Evolutionary conservation across 2,113 vertebrate species (phyloP).

Genomic region (Cebidichthys violaceus): DNA sequence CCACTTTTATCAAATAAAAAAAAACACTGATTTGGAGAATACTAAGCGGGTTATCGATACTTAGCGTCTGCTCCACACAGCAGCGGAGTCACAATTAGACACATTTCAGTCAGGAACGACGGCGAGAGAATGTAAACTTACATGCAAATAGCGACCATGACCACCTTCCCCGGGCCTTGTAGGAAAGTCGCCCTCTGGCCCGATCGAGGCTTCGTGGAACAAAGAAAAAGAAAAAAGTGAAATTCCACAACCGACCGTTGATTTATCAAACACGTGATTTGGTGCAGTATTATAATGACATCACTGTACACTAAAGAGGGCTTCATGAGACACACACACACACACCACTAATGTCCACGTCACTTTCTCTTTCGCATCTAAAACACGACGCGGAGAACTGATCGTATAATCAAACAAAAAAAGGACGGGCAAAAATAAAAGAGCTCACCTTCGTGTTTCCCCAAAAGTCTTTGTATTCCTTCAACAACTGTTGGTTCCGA

Average conservation of each 20-base stretch:
- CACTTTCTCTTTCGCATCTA: neutral
- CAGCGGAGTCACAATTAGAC: neutral
- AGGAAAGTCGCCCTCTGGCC: conserved; percentile 88
- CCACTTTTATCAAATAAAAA: too few species aligned
- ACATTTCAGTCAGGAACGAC: neutral
- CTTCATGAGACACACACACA: conserved; percentile 42
- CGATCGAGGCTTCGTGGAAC: conserved; percentile 89
- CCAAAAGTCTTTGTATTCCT: conserved; percentile 96
- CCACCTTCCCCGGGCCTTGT: conserved; percentile 97
- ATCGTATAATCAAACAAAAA: neutral
- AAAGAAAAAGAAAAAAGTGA: neutral
- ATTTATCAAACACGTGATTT: neutral
- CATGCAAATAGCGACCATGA: conserved; percentile 99
- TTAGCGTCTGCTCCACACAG: too few species aligned
- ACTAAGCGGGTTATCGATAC: too few species aligned
- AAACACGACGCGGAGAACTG: accelerated
- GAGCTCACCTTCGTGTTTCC: conserved; percentile 95
- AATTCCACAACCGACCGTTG: neutral
- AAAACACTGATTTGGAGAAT: too few species aligned
- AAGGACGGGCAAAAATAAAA: neutral
- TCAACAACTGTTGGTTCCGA: conserved; percentile 92
- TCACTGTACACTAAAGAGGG: conserved; percentile 30
- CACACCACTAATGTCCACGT: neutral
- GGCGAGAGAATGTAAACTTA: conserved; percentile 81
- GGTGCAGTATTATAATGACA: conserved; percentile 25